Base-by-base conservation (phyloP, 2,113 vertebrate species). In the Micronycteris hirsuta region DNA sequence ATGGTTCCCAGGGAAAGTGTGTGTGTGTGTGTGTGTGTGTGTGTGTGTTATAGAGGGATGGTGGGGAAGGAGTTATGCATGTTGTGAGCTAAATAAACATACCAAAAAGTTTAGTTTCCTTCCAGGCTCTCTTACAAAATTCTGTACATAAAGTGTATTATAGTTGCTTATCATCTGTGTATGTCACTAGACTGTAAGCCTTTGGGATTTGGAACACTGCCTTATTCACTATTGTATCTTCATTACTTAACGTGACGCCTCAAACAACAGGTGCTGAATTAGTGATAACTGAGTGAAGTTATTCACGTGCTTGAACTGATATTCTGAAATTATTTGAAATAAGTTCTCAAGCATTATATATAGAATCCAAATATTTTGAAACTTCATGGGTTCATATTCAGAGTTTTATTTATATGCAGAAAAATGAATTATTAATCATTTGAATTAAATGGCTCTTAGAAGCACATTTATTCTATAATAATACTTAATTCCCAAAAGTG, bases 351-450 rank as follows among this genome's bases (percentile, higher is more conserved):
- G 74, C 76, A 63, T 83, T 13, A 74, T 86, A 24, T 38, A 70
- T 70, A 91, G 15, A 89, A 86, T 71, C 76, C 24, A n/a, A 26
- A 43, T 63, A 94, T 83, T 93, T 92, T 76, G 26, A 91, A 83
- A 33, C 28, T 45, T 93, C n/a, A 45, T 54, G 49, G 16, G 52
- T 89, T 85, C 65, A 38, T 67, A 63, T 80, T 86, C 17, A 73
- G 33, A 73, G 19, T 89, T 85, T 88, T 80, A 47, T 13, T 56
- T 86, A 28, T n/a, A 43, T 88, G 7, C 36, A 87, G 41, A 82
- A 93, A 83, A 91, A 74, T 82, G n/a, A 47, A 86, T 80, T 81
- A 65, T 82, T 94, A 90, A n/a, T 84, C n/a, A 78, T 52, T 96
- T 82, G 31, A 74, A 81, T 41, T 81, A 70, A 88, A 24, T 93